A percentile compares a stretch with the other conserved stretches of the same genome.
Evolutionary conservation across 2,797 vertebrate genomes (phyloP).

Genomic region (Tragopan temminckii): DNA sequence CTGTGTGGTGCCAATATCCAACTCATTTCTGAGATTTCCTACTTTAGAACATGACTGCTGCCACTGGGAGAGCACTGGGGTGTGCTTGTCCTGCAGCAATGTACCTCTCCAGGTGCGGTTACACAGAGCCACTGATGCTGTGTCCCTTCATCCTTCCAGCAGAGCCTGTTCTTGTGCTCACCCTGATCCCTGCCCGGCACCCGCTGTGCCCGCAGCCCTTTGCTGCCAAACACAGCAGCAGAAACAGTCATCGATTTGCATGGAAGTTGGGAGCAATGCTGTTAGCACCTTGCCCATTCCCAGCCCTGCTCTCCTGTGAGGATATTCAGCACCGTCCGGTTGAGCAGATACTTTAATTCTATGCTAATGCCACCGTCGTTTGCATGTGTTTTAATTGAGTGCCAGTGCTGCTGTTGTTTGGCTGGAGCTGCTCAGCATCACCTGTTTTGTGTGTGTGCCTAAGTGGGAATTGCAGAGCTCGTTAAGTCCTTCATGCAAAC

Average conservation of each 20-base stretch:
- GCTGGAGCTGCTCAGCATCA: not conserved
- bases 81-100: not conserved
- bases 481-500: accelerated
- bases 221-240: not conserved
- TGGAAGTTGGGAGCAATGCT: not conserved
- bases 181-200: not conserved
- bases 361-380: not conserved
- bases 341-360: not conserved
- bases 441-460: not conserved
- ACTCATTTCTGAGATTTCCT: not conserved
- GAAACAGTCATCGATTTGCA: not conserved
- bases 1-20: not conserved
- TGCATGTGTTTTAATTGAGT: not conserved
- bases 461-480: not conserved
- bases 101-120: too few relatives aligned
- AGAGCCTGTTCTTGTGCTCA: not conserved
- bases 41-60: not conserved
- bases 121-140: not conserved
- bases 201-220: accelerated
- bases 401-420: not conserved
- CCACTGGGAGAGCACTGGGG: not conserved
- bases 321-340: not conserved
- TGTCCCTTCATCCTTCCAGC: not conserved
- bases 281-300: not conserved
- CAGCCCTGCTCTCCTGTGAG: not conserved